These are phyloP conservation scores for Crenichthys baileyi DNA, from an alignment of 2,797 vertebrate species.

Conservation along the genomic window DNA sequence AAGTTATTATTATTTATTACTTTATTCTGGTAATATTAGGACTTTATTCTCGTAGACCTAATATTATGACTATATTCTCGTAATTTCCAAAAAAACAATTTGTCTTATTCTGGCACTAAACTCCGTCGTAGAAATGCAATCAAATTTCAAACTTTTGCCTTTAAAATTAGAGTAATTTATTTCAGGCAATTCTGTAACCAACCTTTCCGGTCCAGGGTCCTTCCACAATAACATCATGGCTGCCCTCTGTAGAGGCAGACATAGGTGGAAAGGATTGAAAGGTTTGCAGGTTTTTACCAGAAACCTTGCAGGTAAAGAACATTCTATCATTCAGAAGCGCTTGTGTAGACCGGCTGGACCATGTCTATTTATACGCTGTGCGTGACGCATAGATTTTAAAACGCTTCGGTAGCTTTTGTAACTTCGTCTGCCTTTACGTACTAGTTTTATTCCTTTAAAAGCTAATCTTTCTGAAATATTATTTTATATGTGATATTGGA, in stretches of 20 bases:
- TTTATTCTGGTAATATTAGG: too few relatives aligned
- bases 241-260: constrained; percentile 66
- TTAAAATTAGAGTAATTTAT: constrained; percentile 18
- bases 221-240: constrained; percentile 80
- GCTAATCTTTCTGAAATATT: neutral
- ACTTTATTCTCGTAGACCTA: too few relatives aligned
- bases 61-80: too few relatives aligned
- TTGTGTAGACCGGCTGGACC: neutral
- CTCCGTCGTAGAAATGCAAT: too few relatives aligned
- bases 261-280: constrained; percentile 66
- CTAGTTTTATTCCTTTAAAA: neutral
- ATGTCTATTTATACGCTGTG: neutral
- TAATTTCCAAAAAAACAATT: too few relatives aligned
- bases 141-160: neutral
- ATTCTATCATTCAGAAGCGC: fast-evolving
- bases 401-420: neutral
- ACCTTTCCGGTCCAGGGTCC: constrained; percentile 53
- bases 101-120: too few relatives aligned
- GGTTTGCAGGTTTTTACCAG: constrained; percentile 53
- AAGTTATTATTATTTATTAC: too few relatives aligned
- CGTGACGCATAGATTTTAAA: neutral
- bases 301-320: constrained; percentile 70
- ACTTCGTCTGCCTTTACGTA: neutral
- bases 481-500: neutral
- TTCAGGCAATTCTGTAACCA: constrained; percentile 66